Conservation (phyloP, 2,888 invertebrate species). For the Mesoligia furuncula region DNA sequence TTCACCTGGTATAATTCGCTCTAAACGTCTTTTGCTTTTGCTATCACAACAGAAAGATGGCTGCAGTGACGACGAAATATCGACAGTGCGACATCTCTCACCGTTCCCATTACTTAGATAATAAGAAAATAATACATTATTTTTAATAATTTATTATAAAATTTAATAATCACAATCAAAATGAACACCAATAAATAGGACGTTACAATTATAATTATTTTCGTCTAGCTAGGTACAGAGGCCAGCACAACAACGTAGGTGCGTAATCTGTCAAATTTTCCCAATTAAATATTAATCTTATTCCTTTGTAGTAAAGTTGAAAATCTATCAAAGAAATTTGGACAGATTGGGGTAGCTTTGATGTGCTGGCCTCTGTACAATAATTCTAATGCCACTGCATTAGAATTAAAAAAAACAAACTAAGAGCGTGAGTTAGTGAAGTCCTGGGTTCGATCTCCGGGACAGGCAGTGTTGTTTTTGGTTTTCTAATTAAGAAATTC, state of each 20-base stretch:
- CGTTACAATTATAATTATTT: constrained; percentile 6
- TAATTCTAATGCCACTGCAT: not conserved
- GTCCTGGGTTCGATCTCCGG: not conserved
- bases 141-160: constrained; percentile 34
- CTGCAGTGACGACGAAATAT: not conserved
- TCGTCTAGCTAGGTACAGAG: not conserved
- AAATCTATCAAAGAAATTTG: too few species aligned
- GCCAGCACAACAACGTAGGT: too few species aligned
- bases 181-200: constrained; percentile 30
- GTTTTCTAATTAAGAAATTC: not conserved
- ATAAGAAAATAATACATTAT: not conserved
- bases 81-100: not conserved
- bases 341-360: too few species aligned
- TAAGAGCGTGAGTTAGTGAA: not conserved
- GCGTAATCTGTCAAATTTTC: too few species aligned
- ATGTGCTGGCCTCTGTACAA: not conserved
- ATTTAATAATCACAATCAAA: constrained; percentile 33
- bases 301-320: too few species aligned
- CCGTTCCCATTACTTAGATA: not conserved
- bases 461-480: not conserved
- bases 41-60: not conserved
- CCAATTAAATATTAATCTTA: too few species aligned
- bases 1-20: not conserved
- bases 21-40: not conserved
- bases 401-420: too few species aligned